phyloP scores from a whole-genome alignment of 2,888 invertebrate genomes.

The Aleiodes leptofemur region DNA sequence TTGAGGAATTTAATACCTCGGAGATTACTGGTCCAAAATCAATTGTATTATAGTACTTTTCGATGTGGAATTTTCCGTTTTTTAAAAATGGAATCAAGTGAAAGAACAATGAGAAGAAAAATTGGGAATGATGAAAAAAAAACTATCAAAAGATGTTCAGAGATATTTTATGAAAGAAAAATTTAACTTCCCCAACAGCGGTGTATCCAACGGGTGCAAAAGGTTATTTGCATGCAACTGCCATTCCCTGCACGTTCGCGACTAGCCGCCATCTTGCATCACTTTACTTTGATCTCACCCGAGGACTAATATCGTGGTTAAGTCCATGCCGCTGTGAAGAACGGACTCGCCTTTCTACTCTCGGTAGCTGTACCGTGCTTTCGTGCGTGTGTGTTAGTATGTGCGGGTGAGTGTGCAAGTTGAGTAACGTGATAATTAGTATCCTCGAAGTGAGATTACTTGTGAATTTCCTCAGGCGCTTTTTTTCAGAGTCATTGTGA shows the following conservation, averaged over 20 bases:
- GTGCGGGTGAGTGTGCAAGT: not conserved
- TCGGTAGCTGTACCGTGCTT: not conserved
- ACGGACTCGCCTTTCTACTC: slow-evolving; percentile 42
- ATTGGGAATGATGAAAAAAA: slow-evolving; percentile 2
- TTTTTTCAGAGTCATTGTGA: too few species aligned
- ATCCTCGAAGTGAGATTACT: slow-evolving; percentile 11
- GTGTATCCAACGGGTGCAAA: slow-evolving; percentile 50
- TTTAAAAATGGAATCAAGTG: too few species aligned
- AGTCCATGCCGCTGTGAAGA: slow-evolving; percentile 50
- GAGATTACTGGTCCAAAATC: too few species aligned
- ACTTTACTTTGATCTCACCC: slow-evolving; percentile 62
- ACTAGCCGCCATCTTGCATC: slow-evolving; percentile 61
- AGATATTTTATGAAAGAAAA: slow-evolving; percentile 31
- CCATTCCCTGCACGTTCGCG: slow-evolving; percentile 61
- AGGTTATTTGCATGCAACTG: slow-evolving; percentile 59
- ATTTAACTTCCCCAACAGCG: slow-evolving; percentile 38
- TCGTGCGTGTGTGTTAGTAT: not conserved
- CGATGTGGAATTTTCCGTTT: too few species aligned
- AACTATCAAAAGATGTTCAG: not conserved
- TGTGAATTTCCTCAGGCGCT: not conserved
- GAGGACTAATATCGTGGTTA: slow-evolving; percentile 57
- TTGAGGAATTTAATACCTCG: too few species aligned
- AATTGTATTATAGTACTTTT: too few species aligned
- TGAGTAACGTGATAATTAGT: slow-evolving; percentile 32
- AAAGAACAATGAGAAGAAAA: not conserved